phyloP scores from a whole-genome alignment of 2,113 vertebrate genomes.

The Equus przewalskii region DNA sequence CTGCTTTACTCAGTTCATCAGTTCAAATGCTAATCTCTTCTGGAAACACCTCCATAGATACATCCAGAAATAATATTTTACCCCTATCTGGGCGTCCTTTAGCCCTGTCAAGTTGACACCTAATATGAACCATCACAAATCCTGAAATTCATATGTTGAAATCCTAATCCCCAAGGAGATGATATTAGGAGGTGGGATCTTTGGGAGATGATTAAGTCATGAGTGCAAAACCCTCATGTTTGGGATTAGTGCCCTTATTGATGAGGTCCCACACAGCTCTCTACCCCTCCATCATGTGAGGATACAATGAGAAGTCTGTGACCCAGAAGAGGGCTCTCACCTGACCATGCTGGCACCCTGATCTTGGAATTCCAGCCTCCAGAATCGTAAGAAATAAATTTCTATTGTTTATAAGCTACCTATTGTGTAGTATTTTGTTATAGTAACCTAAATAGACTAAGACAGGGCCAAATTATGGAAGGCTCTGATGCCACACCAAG shows the following conservation, averaged over 20 bases:
- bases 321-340: background rate
- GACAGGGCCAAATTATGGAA: too few species aligned
- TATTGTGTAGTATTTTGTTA: too few species aligned
- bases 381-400: too few species aligned
- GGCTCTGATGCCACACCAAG: too few species aligned
- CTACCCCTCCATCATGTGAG: background rate
- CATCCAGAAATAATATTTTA: background rate
- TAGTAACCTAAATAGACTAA: too few species aligned
- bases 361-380: too few species aligned
- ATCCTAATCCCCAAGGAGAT: background rate
- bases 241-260: background rate
- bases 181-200: background rate
- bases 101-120: background rate
- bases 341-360: background rate
- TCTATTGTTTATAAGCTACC: too few species aligned
- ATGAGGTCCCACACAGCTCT: background rate
- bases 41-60: background rate
- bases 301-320: background rate
- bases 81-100: background rate
- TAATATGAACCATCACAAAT: background rate
- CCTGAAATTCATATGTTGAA: background rate
- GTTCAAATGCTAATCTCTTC: background rate
- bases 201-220: background rate
- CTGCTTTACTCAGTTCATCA: background rate
- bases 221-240: background rate